These are phyloP conservation scores for Willisornis vidua DNA, from an alignment of 2,113 vertebrate genomes.

Conservation along the genomic window DNA sequence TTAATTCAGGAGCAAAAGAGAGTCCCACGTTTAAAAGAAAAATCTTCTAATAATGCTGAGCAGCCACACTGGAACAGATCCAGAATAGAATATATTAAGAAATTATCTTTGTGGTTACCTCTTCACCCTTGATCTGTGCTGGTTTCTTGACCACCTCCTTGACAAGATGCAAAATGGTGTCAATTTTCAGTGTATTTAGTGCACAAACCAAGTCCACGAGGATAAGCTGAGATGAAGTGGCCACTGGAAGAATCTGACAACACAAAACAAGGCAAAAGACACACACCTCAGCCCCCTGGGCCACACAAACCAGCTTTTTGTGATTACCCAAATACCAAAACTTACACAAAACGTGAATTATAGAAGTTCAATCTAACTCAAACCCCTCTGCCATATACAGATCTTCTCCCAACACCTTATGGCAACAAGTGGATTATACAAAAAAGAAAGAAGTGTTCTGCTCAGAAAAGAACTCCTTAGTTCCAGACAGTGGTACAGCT, in stretches of 20 bases:
- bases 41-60: neutral
- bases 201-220: constrained; percentile 90
- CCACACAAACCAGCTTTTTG: neutral
- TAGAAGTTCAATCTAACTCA: neutral
- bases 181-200: constrained; percentile 81
- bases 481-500: neutral
- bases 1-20: neutral
- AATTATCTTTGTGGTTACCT: constrained; percentile 74
- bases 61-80: neutral
- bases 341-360: neutral
- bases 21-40: neutral
- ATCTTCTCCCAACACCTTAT: neutral
- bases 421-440: neutral
- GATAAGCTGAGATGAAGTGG: constrained; percentile 81
- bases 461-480: neutral
- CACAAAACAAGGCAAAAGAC: neutral
- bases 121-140: constrained; percentile 88
- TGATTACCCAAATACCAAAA: neutral
- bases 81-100: neutral
- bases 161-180: constrained; percentile 85
- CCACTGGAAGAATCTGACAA: constrained; percentile 82
- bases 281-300: neutral
- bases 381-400: neutral
- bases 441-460: neutral
- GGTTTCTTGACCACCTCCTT: constrained; percentile 97